Base-by-base conservation (phyloP, 2,797 vertebrate genomes). In the Pagetopsis macropterus region DNA sequence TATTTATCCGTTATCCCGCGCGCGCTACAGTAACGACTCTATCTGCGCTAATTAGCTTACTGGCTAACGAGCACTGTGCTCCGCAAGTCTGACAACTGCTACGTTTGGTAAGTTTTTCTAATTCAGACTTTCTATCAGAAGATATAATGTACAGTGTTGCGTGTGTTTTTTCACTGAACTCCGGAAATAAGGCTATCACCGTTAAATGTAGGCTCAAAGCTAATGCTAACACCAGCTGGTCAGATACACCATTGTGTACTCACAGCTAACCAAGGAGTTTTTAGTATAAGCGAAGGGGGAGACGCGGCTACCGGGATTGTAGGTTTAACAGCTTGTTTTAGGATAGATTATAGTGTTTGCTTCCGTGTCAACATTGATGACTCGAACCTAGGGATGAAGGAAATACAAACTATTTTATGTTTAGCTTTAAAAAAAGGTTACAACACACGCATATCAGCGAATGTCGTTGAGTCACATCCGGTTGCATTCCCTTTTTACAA, bases 71-170 rank as follows among this genome's bases (percentile, higher is more conserved):
- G 45, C 46, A 0, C 12, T 15, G 14, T 83, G 85, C 70, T 81
- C 56, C 64, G 17, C 59, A 0, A 7, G 66, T 76, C 50, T 15
- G 50, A 79, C 51, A 61, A 70, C 59, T 48, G 50, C 54, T 70
- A 70, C 84, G 79, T 78, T 87, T 91, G 92, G 93, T 94, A 51
- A 93, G 92, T 92, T 52, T 37, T 56, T 11, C 41, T 2, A 2
- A 23, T 27, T 51, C 4, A 3, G 0, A 2, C 14, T 9, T 58
- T 48, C 3, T 41, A 0, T 23, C 3, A 3, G 5, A 37, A 10
- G 6, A 37, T 37, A 37, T 37, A 0, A 37, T 37, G 33, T 37
- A n/a, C 3, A 17, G 0, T 7, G 1, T 3, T 13, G 0, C 0
- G 1, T 16, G 6, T 46, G 2, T 2, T 43, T 9, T 43, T 11